Conservation (phyloP, 2,113 vertebrate genomes). For the Apistogramma diplotaenia region DNA sequence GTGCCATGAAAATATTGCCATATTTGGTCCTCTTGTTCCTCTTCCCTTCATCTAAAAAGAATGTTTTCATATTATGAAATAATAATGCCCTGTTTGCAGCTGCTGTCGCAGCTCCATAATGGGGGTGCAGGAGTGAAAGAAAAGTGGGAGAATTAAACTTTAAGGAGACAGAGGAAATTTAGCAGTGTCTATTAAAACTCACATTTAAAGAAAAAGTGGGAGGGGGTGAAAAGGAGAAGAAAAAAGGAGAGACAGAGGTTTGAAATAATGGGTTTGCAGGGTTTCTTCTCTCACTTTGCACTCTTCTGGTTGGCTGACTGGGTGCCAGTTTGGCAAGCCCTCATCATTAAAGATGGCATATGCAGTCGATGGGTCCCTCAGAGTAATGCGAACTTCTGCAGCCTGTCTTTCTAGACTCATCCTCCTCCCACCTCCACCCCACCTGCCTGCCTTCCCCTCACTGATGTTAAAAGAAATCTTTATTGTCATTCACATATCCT, state of each 20-base stretch:
- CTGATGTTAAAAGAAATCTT: constrained; percentile 99
- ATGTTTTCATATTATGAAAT: constrained; percentile 73
- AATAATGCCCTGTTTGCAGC: constrained; percentile 75
- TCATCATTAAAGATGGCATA: constrained; percentile 81
- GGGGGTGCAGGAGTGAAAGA: constrained; percentile 40
- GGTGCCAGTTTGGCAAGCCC: constrained; percentile 68
- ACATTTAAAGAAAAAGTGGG: constrained; percentile 49
- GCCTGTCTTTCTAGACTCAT: constrained; percentile 87
- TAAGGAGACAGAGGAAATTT: constrained; percentile 72
- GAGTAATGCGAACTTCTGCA: constrained; percentile 81
- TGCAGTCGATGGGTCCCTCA: constrained; percentile 78
- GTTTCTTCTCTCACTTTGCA: constrained; percentile 31
- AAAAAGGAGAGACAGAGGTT: constrained; percentile 35
- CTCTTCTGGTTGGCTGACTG: constrained; percentile 51
- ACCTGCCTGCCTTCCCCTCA: constrained; percentile 74
- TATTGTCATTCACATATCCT: constrained; percentile 96
- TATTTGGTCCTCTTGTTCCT: constrained; percentile 3
- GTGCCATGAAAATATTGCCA: constrained; percentile 50
- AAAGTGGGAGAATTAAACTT: constrained; percentile 75
- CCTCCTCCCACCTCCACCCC: constrained; percentile 46
- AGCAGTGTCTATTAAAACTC: constrained; percentile 72
- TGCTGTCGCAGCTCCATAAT: constrained; percentile 57
- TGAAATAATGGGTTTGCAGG: constrained; percentile 73
- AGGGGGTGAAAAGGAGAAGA: neutral
- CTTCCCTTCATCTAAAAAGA: constrained; percentile 47